Conservation (phyloP, 2,797 vertebrate genomes). For the Scomberomorus guttatus region DNA sequence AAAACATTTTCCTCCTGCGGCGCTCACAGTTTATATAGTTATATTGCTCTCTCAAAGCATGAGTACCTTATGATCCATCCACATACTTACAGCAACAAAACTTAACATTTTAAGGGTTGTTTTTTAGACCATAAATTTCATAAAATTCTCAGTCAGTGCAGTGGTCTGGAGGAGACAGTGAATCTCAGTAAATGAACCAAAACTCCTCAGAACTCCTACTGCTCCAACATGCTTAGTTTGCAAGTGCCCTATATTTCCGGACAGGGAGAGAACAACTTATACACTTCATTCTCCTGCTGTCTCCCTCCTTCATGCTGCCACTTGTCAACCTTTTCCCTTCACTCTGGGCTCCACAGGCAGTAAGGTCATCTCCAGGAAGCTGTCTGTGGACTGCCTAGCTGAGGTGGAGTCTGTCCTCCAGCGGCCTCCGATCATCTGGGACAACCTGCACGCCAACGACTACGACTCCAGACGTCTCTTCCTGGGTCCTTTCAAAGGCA, state of each 20-base stretch:
- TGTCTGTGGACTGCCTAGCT: slow-evolving; percentile 82
- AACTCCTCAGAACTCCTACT: not conserved
- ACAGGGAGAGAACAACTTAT: not conserved
- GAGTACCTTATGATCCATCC: not conserved
- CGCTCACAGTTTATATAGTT: not conserved
- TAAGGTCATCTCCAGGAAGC: slow-evolving; percentile 90
- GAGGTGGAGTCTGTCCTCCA: slow-evolving; percentile 88
- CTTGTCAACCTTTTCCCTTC: not conserved
- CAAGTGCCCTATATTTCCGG: too few relatives aligned
- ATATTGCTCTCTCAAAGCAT: not conserved
- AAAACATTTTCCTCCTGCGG: not conserved
- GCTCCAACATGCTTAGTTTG: too few relatives aligned
- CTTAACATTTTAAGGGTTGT: not conserved
- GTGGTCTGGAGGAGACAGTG: not conserved
- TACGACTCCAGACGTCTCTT: slow-evolving; percentile 91
- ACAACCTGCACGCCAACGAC: slow-evolving; percentile 93
- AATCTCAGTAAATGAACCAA: not conserved
- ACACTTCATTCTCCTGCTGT: not conserved
- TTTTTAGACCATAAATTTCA: not conserved
- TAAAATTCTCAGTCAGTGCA: too few relatives aligned
- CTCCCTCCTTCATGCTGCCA: not conserved
- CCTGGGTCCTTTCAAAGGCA: slow-evolving; percentile 91
- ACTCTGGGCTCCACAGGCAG: slow-evolving; percentile 77
- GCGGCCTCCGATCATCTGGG: slow-evolving; percentile 89
- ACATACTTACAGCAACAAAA: too few relatives aligned